Evolutionary conservation across 2,113 vertebrate genomes (phyloP).

Genomic region (Hypomesus transpacificus): DNA sequence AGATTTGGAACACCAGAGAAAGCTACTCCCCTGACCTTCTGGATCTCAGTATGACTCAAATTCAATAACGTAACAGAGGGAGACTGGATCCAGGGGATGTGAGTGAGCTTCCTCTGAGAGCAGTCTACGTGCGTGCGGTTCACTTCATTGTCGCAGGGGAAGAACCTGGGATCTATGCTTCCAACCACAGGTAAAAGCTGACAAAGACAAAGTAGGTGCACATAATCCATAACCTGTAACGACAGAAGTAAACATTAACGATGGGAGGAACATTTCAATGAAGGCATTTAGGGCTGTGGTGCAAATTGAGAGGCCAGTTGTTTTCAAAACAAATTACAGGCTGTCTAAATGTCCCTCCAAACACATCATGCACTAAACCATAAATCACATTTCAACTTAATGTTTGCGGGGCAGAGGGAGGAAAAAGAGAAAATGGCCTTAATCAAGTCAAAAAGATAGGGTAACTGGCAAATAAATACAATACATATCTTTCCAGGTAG

Average conservation of each 20-base stretch:
- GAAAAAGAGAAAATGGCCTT: no score
- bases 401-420: no score
- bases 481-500: no score
- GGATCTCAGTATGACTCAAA: conserved; percentile 63
- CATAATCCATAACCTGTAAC: conserved; percentile 49
- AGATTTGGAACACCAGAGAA: conserved; percentile 69
- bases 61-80: conserved; percentile 52
- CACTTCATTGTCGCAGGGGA: conserved; percentile 67
- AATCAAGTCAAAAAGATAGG: no score
- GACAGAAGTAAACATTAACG: neutral
- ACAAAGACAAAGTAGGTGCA: conserved; percentile 42
- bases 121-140: conserved; percentile 62
- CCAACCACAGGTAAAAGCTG: conserved; percentile 45
- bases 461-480: no score
- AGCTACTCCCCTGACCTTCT: conserved; percentile 25
- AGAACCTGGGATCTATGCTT: conserved; percentile 57
- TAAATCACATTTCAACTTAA: no score
- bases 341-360: no score
- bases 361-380: no score
- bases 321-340: no score
- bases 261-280: neutral
- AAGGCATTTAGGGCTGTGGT: neutral
- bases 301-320: no score
- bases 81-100: conserved; percentile 59
- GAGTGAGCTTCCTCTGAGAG: conserved; percentile 45